phyloP scores from a whole-genome alignment of 2,797 vertebrate genomes.

The Tenualosa ilisha region DNA sequence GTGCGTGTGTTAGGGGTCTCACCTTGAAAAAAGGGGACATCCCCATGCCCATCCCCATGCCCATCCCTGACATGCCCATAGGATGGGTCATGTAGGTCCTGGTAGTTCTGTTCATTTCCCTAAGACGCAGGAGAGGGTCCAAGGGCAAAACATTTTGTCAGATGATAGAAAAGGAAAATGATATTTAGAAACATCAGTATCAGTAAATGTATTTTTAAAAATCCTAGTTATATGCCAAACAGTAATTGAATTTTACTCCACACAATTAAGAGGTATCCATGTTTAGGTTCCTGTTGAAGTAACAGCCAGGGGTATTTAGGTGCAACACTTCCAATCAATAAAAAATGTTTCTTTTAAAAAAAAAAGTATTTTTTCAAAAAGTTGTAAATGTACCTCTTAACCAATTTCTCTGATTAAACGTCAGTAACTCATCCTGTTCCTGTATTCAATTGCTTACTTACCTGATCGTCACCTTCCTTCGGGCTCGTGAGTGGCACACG shows the following conservation, averaged over 20 bases:
- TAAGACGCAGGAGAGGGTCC: conserved; percentile 19
- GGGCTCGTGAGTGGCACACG: conserved; percentile 29
- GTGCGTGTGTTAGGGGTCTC: conserved; percentile 26
- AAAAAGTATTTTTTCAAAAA: background rate
- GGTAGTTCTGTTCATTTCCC: conserved; percentile 59
- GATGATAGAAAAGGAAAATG: background rate
- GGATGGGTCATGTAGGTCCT: conserved; percentile 54
- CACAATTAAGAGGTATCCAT: background rate
- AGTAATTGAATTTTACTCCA: background rate
- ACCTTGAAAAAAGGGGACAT: conserved; percentile 66
- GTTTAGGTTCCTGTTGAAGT: background rate
- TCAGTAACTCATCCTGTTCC: background rate
- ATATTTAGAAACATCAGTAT: background rate
- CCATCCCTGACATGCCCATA: conserved; percentile 55
- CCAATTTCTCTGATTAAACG: background rate
- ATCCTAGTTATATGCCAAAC: background rate
- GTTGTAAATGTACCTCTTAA: background rate
- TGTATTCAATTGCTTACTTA: conserved; percentile 42
- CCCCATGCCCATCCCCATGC: conserved; percentile 47
- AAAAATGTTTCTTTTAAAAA: background rate
- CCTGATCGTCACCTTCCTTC: conserved; percentile 51
- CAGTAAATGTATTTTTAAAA: background rate
- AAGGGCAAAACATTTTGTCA: background rate
- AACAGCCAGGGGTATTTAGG: background rate
- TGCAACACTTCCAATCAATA: background rate